Percentiles rank a stretch among this genome's conserved stretches.
Conservation (phyloP, 2,888 invertebrate species). For the Stenurella melanura region DNA sequence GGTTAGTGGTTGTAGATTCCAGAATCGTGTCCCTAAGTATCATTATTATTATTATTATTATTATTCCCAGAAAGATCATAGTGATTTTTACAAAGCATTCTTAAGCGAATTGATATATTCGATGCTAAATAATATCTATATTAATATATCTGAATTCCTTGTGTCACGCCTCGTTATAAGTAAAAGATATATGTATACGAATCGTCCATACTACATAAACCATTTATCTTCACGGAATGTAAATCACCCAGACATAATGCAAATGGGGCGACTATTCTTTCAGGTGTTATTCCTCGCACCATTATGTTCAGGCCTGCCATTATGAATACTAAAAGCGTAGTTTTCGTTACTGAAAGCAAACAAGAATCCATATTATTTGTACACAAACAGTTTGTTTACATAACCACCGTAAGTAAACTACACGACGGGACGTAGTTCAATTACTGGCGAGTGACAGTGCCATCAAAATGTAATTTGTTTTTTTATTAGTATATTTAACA, state of each 20-base stretch:
- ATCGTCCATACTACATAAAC: neutral
- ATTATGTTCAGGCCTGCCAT: neutral
- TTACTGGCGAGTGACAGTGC: neutral
- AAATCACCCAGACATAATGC: neutral
- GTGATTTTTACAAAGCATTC: too few species aligned
- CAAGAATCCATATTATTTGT: constrained; percentile 12
- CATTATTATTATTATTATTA: too few species aligned
- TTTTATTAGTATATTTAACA: neutral
- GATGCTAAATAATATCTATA: too few species aligned
- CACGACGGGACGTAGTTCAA: neutral
- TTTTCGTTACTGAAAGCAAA: constrained; percentile 15
- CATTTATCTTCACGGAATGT: neutral
- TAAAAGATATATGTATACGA: too few species aligned
- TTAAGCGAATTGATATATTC: too few species aligned
- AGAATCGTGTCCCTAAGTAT: too few species aligned
- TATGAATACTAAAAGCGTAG: constrained; percentile 3
- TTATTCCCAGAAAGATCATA: too few species aligned
- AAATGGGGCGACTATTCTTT: neutral
- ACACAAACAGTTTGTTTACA: neutral
- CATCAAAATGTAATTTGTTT: neutral
- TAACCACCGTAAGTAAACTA: neutral
- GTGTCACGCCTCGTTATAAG: too few species aligned
- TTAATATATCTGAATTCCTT: too few species aligned
- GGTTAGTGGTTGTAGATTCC: too few species aligned
- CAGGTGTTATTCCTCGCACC: constrained; percentile 8